phyloP scores from a whole-genome alignment of 2,888 invertebrate genomes.

The Coelinius sp. region DNA sequence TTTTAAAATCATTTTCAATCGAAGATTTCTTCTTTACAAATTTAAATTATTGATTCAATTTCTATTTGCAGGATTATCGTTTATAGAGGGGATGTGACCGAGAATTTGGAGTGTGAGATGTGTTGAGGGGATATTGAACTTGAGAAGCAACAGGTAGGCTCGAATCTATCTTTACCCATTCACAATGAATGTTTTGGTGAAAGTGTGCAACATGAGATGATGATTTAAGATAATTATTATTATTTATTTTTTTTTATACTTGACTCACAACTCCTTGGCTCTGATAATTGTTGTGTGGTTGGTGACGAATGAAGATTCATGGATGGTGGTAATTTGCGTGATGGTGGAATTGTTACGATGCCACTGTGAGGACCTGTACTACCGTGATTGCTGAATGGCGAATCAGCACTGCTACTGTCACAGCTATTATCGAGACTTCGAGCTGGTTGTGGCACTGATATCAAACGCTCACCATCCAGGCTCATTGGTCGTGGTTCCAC shows the following conservation, averaged over 20 bases:
- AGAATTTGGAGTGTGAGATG: not conserved
- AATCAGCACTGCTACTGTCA: conserved; percentile 76
- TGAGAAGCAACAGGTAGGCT: not conserved
- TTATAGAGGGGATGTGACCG: not conserved
- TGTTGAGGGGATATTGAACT: not conserved
- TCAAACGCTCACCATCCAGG: conserved; percentile 47
- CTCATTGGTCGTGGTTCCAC: conserved; percentile 52
- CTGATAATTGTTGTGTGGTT: conserved; percentile 45
- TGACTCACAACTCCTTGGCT: conserved; percentile 49
- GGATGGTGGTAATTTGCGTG: conserved; percentile 70
- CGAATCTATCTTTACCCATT: not conserved
- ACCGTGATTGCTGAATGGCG: conserved; percentile 73
- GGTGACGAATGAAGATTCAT: conserved; percentile 47
- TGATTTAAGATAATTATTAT: not conserved
- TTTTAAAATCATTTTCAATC: no score
- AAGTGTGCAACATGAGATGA: not conserved
- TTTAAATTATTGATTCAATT: no score
- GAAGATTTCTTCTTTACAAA: no score
- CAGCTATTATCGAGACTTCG: conserved; percentile 70
- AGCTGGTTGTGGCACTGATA: conserved; percentile 51
- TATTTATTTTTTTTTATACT: not conserved
- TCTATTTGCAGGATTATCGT: no score
- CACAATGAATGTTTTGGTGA: not conserved
- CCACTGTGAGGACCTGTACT: conserved; percentile 60
- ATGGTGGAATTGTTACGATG: conserved; percentile 60